A percentile compares a stretch with the other conserved stretches of the same genome.
phyloP scores from a whole-genome alignment of 2,113 vertebrate species.

The Aythya baeri region DNA sequence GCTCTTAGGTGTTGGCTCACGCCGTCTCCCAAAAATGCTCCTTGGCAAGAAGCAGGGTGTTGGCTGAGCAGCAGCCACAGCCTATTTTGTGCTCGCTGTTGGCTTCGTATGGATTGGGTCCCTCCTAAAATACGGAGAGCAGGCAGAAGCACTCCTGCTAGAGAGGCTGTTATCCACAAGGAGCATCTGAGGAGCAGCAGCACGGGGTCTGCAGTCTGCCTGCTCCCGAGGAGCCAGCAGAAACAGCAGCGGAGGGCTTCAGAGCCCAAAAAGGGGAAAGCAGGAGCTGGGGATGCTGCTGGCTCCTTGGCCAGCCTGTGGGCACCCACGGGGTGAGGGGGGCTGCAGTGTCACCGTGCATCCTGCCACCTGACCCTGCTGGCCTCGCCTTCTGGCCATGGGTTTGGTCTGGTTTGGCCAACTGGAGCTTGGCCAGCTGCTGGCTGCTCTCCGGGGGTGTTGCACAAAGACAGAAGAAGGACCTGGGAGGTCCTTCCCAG shows the following conservation, averaged over 20 bases:
- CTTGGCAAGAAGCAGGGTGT: background rate
- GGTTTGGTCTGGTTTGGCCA: background rate
- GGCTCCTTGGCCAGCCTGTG: background rate
- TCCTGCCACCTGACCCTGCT: background rate
- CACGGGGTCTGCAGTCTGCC: accelerated
- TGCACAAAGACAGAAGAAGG: background rate
- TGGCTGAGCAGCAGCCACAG: background rate
- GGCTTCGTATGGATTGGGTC: background rate
- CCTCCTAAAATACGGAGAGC: background rate
- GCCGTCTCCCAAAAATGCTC: background rate
- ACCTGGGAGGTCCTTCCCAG: background rate
- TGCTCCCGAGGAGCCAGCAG: background rate
- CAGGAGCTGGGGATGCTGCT: background rate
- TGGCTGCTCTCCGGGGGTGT: background rate
- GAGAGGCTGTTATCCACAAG: background rate
- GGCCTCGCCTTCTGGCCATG: background rate
- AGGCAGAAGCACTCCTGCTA: background rate
- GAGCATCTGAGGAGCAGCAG: background rate
- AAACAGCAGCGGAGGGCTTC: background rate
- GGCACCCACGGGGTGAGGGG: background rate
- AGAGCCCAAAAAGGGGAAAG: background rate
- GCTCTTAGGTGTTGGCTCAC: background rate
- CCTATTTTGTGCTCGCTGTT: background rate
- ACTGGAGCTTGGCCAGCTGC: background rate
- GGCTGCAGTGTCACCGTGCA: background rate